phyloP scores from a whole-genome alignment of 2,113 vertebrate genomes.

The Collichthys lucidus region DNA sequence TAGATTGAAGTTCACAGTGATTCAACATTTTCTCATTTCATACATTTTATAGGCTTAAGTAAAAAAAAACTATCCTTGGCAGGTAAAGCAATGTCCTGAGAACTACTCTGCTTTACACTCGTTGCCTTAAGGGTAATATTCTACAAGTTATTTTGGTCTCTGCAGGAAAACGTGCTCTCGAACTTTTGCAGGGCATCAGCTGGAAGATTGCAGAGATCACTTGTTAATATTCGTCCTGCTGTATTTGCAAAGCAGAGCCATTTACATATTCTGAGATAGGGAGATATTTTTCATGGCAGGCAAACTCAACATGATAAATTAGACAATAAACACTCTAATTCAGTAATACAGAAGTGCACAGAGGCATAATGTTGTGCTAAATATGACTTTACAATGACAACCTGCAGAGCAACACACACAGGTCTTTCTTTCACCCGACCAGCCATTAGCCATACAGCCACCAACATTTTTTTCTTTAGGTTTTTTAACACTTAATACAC shows the following conservation, averaged over 20 bases:
- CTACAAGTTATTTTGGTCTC: constrained; percentile 61
- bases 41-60: constrained; percentile 34
- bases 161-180: constrained; percentile 42
- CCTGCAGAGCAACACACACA: constrained; percentile 25
- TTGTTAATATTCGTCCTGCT: constrained; percentile 76
- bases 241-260: constrained; percentile 71
- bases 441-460: neutral
- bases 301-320: constrained; percentile 82
- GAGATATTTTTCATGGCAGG: constrained; percentile 75
- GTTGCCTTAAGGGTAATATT: constrained; percentile 49
- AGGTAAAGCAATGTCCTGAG: constrained; percentile 51
- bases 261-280: constrained; percentile 73
- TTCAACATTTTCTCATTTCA: constrained; percentile 55
- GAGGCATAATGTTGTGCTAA: constrained; percentile 64
- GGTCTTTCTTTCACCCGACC: neutral
- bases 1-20: constrained; percentile 16
- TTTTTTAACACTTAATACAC: neutral
- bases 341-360: constrained; percentile 72
- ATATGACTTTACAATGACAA: constrained; percentile 63
- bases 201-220: constrained; percentile 56
- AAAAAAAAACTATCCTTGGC: constrained; percentile 36
- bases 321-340: constrained; percentile 83
- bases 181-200: constrained; percentile 59
- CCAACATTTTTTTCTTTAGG: neutral
- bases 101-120: constrained; percentile 51